Evolutionary conservation across 1,140 invertebrate genomes (phyloP), one percentile per base, ranked within the genome.

Genomic region (Tetramorium simillimum): DNA sequence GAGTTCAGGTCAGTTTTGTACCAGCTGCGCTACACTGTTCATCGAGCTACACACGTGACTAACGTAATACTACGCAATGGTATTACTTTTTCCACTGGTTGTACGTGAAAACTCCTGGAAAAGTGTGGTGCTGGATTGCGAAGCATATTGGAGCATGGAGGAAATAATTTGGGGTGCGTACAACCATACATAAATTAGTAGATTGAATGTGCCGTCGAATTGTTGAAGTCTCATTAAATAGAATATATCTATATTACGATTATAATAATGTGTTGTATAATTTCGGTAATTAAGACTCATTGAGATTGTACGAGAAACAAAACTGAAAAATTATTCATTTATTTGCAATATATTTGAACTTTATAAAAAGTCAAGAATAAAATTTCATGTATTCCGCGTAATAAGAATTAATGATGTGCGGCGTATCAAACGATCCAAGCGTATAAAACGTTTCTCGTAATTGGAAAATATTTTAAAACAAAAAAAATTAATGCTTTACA

Each of bases 1-100:
- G 80, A 87, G 80, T 88, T 86, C 90, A 91, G 91, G 91, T 93
- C 92, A 93, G 89, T 92, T 92, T 93, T 73, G 67, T 89, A 81
- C 72, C 92, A 92, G 90, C 88, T 92, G 90, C 89, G 86, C 84
- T 88, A 80, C 88, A 85, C 76, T 82, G 37, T 77, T 78, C 70
- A 73, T 82, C 70, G 60, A 60, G 28, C 49, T 86, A 62, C 86
- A 86, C 77, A 82, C 73, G 81, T 91, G 89, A 77, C 46, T 62
- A 37, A 24, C 28, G 37, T 51, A 51, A 33, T 58, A 77, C 75
- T 24, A 33, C 4, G 33, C 33, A 33, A 33, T 33, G 37, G 33
- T 75, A 53, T 60, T 40, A 40, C 14, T 67, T 86, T 81, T 49
- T 80, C 21, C 43, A 18, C n/a, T 33, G 63, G 6, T 65, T 78